Evolutionary conservation across 2,113 vertebrate genomes (phyloP).

Genomic region (Callorhinus ursinus): DNA sequence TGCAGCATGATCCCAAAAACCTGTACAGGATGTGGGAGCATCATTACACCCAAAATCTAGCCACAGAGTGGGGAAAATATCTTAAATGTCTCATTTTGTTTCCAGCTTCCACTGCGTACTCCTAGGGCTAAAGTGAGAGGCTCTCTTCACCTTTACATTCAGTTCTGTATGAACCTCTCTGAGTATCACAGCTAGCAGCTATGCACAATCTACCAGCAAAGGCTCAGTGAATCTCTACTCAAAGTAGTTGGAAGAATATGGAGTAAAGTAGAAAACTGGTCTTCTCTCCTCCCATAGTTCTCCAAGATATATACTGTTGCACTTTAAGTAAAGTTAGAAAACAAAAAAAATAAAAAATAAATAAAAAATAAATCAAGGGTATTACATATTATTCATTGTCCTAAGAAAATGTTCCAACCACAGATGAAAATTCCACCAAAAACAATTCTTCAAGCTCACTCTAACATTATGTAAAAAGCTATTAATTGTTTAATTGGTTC

Average conservation of each 20-base stretch:
- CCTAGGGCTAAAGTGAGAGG: background rate
- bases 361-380: background rate
- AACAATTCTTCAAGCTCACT: slow-evolving; percentile 52
- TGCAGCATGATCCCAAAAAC: slow-evolving; percentile 56
- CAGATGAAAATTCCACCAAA: slow-evolving; percentile 57
- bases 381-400: background rate
- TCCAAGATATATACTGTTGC: slow-evolving; percentile 18
- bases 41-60: slow-evolving; percentile 34
- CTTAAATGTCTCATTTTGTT: background rate
- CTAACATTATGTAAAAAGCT: slow-evolving; percentile 60
- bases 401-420: slow-evolving; percentile 51
- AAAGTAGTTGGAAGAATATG: slow-evolving; percentile 7
- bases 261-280: slow-evolving; percentile 29
- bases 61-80: background rate
- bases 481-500: slow-evolving; percentile 55
- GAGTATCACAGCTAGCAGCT: slow-evolving; percentile 7
- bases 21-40: slow-evolving; percentile 30
- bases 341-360: slow-evolving; percentile 6
- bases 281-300: background rate
- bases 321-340: slow-evolving; percentile 40
- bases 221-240: slow-evolving; percentile 54
- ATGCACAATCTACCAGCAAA: background rate
- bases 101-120: background rate
- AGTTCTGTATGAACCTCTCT: background rate
- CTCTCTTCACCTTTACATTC: background rate